These are phyloP conservation scores for Ardeotis arabs DNA, from an alignment of 2,113 vertebrate genomes.

Conservation along the genomic window DNA sequence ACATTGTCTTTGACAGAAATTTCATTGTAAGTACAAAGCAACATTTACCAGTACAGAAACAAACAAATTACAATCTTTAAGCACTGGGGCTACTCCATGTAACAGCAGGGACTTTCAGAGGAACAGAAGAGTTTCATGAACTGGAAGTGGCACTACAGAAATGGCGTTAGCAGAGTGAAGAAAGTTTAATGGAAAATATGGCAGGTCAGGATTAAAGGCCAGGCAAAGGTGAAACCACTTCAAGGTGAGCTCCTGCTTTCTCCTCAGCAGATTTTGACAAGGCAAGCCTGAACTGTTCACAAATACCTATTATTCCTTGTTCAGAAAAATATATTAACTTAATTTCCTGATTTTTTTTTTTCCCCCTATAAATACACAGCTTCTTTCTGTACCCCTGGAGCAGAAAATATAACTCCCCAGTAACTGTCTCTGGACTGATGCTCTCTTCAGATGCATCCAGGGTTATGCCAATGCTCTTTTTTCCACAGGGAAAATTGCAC, in stretches of 20 bases:
- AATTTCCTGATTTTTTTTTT: background rate
- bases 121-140: background rate
- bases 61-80: background rate
- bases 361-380: accelerated
- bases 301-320: background rate
- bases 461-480: background rate
- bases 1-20: conserved; percentile 47
- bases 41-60: conserved; percentile 7
- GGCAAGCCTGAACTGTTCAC: background rate
- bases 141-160: background rate
- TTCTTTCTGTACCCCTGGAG: background rate
- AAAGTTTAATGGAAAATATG: conserved; percentile 1
- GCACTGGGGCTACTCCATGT: background rate
- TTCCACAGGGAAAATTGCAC: background rate
- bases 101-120: background rate
- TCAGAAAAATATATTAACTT: background rate
- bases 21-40: conserved; percentile 52
- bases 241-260: background rate
- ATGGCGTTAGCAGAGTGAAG: background rate
- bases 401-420: background rate
- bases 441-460: background rate
- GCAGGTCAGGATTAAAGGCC: background rate
- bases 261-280: background rate
- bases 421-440: background rate
- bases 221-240: conserved; percentile 4